These are phyloP conservation scores for Struthio camelus DNA, from an alignment of 2,113 vertebrate genomes.

Conservation along the genomic window DNA sequence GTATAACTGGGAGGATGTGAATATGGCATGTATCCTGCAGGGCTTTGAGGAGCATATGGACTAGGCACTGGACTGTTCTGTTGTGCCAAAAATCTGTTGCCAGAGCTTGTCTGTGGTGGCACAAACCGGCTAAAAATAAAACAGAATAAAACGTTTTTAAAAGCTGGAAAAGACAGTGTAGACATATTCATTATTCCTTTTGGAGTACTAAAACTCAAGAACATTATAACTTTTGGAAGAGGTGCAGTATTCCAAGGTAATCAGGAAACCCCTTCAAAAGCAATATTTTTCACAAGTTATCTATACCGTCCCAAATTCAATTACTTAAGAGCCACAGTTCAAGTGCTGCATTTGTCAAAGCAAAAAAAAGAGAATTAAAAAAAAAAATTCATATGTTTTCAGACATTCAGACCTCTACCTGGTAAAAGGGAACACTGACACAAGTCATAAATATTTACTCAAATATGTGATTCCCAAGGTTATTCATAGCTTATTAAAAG, in stretches of 20 bases:
- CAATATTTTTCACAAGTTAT: background rate
- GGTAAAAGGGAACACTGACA: background rate
- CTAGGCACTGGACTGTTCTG: constrained; percentile 98
- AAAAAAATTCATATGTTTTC: background rate
- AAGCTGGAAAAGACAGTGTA: constrained; percentile 9
- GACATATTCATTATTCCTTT: background rate
- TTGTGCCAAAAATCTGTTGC: constrained; percentile 91
- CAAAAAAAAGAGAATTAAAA: background rate
- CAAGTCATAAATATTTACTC: background rate
- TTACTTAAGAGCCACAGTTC: background rate
- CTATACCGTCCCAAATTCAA: background rate
- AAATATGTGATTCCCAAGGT: background rate
- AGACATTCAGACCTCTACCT: background rate
- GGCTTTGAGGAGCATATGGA: constrained; percentile 97
- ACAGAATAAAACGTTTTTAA: background rate
- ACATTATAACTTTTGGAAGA: background rate
- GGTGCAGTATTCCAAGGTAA: background rate
- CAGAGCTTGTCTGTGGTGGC: constrained; percentile 89
- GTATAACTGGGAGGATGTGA: constrained; percentile 94
- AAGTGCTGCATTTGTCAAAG: background rate
- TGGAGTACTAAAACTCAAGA: background rate
- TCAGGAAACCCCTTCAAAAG: background rate
- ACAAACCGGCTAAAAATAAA: constrained; percentile 88
- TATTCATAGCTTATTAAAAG: background rate
- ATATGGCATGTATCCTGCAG: constrained; percentile 94